Base-by-base conservation (phyloP, 2,113 vertebrate genomes). In the Paraplagusia blochii region DNA sequence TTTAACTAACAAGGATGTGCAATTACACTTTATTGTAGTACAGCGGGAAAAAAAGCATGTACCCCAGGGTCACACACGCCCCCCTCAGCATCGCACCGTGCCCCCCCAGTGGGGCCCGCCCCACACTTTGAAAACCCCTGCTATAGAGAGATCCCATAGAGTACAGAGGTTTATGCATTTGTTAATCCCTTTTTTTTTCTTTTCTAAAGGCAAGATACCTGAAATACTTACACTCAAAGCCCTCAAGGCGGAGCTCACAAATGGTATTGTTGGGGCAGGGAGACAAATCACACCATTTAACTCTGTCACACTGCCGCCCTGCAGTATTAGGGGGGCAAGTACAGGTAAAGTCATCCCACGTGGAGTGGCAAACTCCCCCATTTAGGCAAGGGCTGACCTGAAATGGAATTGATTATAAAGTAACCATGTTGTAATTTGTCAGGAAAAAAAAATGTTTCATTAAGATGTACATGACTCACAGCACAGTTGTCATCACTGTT, bases 341-440 rank as follows among this genome's bases (percentile, higher is more conserved):
- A 63, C 96, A 97, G 40, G 85, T 89, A 87, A 94, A 95, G 76
- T 95, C 92, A 9, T 95, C 93, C 94, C 93, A 94, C 80, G 91
- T 83, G 12, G 94, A 84, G 72, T 90, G 92, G 84, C 95, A 98
- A 58, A 89, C 58, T 1, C 95, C 94, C 9, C 92, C 90, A 0
- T 94, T 94, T 69, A 90, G 90, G 75, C 95, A 97, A 14, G 93
- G 94, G 54, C 87, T 92, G 56, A 81, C 79, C 95, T 96, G 43
- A 5, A 47, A 6, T 35, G 33, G 52, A 63, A 74, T 34, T 29
- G n/a, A n/a, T n/a, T n/a, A n/a, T n/a, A n/a, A n/a, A n/a, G n/a
- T n/a, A n/a, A n/a, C n/a, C n/a, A n/a, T n/a, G 22, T 29, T 6
- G 2, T 29, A 4, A 29, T 29, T 29, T 29, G 22, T 29, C 22